Percentiles rank a stretch among this genome's conserved stretches.
phyloP scores from a whole-genome alignment of 2,113 vertebrate species.

The Atlantisia rogersi region DNA sequence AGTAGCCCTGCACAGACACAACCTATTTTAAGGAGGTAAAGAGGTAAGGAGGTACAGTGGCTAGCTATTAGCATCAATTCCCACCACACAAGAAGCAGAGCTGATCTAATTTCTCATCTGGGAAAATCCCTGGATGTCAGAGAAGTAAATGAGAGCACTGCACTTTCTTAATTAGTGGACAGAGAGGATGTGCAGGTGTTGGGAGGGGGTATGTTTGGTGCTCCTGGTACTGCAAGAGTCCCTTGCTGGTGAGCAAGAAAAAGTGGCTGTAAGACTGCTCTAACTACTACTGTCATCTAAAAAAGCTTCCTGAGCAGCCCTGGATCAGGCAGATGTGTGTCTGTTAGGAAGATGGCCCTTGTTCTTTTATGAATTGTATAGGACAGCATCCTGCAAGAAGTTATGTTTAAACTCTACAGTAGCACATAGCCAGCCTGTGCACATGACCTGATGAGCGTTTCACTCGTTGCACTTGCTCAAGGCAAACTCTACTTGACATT shows the following conservation, averaged over 20 bases:
- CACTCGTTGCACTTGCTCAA: not conserved
- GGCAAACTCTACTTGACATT: not conserved
- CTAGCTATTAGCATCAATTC: not conserved
- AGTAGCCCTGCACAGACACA: not conserved
- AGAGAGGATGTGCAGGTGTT: not conserved
- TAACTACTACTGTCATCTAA: not conserved
- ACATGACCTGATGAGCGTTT: not conserved
- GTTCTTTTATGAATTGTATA: not conserved
- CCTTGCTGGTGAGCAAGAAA: not conserved
- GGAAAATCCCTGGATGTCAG: not conserved
- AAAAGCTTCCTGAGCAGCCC: not conserved
- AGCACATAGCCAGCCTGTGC: not conserved
- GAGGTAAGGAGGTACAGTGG: not conserved
- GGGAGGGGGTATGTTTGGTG: not conserved
- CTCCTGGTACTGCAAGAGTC: not conserved
- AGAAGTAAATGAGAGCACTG: not conserved
- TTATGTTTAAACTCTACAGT: not conserved
- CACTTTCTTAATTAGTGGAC: not conserved
- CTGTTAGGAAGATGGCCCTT: not conserved
- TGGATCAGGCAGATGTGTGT: not conserved
- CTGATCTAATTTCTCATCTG: not conserved
- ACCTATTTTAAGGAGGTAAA: not conserved
- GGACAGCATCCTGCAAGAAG: not conserved
- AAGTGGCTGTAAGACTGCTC: not conserved
- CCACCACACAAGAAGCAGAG: not conserved